phyloP scores from a whole-genome alignment of 2,888 invertebrate species.

The Apodemia hepburni region DNA sequence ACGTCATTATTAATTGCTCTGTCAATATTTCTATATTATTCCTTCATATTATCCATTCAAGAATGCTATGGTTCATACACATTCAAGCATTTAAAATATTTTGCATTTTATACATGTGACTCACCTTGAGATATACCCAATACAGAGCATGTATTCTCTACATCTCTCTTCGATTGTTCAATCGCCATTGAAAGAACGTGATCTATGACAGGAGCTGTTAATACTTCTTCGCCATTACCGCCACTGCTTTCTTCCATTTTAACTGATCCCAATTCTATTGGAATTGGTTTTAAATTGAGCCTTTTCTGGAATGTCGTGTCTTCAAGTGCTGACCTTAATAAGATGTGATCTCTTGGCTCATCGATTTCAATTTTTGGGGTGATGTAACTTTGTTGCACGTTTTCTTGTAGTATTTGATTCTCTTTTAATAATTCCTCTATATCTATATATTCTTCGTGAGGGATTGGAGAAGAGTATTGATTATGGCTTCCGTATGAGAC shows the following conservation, averaged over 20 bases:
- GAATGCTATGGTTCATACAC: constrained; percentile 20
- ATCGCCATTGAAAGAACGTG: constrained; percentile 91
- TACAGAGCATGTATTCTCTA: constrained; percentile 90
- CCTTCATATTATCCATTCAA: not conserved
- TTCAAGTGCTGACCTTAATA: constrained; percentile 89
- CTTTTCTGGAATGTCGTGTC: constrained; percentile 93
- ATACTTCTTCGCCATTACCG: constrained; percentile 71
- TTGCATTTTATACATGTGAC: constrained; percentile 44
- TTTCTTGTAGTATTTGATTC: constrained; percentile 75
- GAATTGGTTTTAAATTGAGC: constrained; percentile 90
- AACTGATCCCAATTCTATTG: constrained; percentile 81
- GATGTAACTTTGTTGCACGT: constrained; percentile 58
- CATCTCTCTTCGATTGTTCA: constrained; percentile 92
- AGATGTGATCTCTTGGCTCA: constrained; percentile 84
- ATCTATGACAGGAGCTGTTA: constrained; percentile 88
- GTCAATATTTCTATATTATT: not conserved
- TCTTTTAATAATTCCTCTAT: constrained; percentile 81
- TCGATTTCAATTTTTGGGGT: constrained; percentile 80
- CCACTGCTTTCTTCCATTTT: constrained; percentile 86
- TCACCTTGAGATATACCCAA: constrained; percentile 94
- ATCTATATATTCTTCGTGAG: constrained; percentile 82
- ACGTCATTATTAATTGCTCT: constrained; percentile 54
- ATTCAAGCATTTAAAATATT: constrained; percentile 17
- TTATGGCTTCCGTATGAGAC: constrained; percentile 79
- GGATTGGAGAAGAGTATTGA: constrained; percentile 74